These are phyloP conservation scores for Octopus bimaculoides DNA, from an alignment of 1,140 invertebrate genomes.

Conservation along the genomic window DNA sequence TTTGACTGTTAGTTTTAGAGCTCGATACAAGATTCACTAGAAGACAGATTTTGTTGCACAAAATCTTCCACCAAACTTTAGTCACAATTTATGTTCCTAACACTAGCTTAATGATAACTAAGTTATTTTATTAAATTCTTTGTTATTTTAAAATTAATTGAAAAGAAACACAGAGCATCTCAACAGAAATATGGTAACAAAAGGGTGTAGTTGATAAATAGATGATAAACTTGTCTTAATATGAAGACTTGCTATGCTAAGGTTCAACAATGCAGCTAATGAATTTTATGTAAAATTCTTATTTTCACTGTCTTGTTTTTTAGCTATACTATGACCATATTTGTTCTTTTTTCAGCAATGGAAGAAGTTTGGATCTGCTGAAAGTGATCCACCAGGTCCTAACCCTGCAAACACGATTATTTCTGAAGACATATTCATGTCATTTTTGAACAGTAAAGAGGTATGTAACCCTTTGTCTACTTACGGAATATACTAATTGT, in stretches of 20 bases:
- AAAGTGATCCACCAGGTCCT: constrained; percentile 87
- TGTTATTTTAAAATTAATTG: neutral
- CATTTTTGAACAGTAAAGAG: constrained; percentile 61
- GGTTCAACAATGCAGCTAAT: neutral
- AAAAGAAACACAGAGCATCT: neutral
- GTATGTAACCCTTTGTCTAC: constrained; percentile 30
- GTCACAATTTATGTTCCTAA: too few relatives aligned
- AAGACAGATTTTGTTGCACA: too few relatives aligned
- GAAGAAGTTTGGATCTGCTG: constrained; percentile 90
- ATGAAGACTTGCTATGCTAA: neutral
- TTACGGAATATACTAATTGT: too few relatives aligned
- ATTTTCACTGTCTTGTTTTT: neutral
- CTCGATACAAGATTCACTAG: too few relatives aligned
- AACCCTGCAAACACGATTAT: constrained; percentile 95
- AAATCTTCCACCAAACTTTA: too few relatives aligned
- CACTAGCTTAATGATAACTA: too few relatives aligned
- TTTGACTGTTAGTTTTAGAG: too few relatives aligned
- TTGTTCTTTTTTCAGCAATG: constrained; percentile 64
- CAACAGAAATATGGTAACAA: constrained; percentile 4
- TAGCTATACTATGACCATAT: neutral
- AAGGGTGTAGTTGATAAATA: neutral
- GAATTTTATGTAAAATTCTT: neutral
- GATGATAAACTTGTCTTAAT: constrained; percentile 2
- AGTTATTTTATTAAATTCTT: too few relatives aligned
- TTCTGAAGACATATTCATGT: constrained; percentile 95